Evolutionary conservation across 2,888 invertebrate genomes (phyloP).

Genomic region (Macrophya annulata): DNA sequence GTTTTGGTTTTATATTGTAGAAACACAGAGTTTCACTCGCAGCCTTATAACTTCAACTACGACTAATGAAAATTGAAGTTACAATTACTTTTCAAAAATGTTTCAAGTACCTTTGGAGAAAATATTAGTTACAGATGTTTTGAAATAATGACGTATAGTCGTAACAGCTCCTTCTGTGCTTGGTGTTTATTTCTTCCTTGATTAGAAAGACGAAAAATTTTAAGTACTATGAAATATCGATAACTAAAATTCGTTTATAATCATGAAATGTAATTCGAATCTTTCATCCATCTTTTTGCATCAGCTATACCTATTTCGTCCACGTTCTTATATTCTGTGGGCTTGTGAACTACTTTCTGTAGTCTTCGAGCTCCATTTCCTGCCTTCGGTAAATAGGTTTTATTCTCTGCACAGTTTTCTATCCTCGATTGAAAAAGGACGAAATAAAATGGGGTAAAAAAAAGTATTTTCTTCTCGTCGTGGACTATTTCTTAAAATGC

Average conservation of each 20-base stretch:
- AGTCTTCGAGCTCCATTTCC: background rate
- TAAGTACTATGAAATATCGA: background rate
- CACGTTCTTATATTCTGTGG: background rate
- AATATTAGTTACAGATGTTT: no score
- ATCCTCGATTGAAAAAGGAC: background rate
- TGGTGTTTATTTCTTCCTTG: no score
- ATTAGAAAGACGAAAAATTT: background rate
- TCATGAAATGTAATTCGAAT: background rate
- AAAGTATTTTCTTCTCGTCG: background rate
- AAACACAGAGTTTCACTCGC: no score
- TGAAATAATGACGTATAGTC: no score
- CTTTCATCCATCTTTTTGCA: background rate
- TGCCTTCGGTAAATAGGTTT: conserved; percentile 1
- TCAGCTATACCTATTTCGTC: background rate
- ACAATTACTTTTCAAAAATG: no score
- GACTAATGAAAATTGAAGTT: no score
- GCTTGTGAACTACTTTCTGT: background rate
- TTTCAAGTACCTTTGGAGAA: no score
- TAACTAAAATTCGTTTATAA: background rate
- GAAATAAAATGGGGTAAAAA: background rate
- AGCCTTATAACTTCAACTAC: no score
- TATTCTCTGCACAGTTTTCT: background rate
- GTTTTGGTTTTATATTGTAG: no score
- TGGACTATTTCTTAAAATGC: background rate
- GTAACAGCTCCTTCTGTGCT: no score